Evolutionary conservation across 1,140 invertebrate species (phyloP).

Genomic region (Ctenoplectra terminalis): DNA sequence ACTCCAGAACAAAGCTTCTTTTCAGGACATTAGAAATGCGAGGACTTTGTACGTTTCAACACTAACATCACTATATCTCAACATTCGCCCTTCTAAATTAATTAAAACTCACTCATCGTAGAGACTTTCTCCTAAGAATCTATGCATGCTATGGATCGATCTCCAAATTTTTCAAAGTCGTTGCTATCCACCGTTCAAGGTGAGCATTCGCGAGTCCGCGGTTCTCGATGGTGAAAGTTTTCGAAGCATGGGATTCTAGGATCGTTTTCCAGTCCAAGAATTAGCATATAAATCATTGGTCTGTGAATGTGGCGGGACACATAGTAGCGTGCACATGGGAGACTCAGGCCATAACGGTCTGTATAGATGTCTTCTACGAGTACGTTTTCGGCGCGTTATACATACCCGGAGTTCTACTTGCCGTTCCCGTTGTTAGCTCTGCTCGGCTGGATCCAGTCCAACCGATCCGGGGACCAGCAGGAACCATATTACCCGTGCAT

Average conservation of each 20-base stretch:
- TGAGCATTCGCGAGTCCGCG: constrained; percentile 1
- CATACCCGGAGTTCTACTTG: constrained; percentile 69
- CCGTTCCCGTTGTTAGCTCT: constrained; percentile 58
- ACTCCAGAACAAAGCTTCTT: constrained; percentile 5
- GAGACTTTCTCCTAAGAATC: neutral
- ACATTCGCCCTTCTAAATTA: neutral
- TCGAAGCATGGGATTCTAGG: neutral
- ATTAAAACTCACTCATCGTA: neutral
- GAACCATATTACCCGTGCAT: constrained; percentile 24
- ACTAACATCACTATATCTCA: neutral
- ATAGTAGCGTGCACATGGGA: constrained; percentile 21
- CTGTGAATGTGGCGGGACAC: constrained; percentile 55
- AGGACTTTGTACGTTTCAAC: too few species aligned
- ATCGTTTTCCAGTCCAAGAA: constrained; percentile 45
- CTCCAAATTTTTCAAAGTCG: neutral
- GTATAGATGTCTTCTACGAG: constrained; percentile 25
- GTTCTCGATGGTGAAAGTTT: constrained; percentile 55
- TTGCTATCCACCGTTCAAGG: neutral
- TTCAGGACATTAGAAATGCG: neutral
- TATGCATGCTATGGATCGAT: too few species aligned
- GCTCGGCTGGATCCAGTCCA: constrained; percentile 73
- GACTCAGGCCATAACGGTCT: neutral
- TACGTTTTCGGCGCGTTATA: constrained; percentile 47
- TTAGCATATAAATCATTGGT: constrained; percentile 69
- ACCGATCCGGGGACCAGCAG: constrained; percentile 41